A percentile compares a stretch with the other conserved stretches of the same genome.
Evolutionary conservation across 2,113 vertebrate genomes (phyloP).

Genomic region (Tragelaphus scriptus): DNA sequence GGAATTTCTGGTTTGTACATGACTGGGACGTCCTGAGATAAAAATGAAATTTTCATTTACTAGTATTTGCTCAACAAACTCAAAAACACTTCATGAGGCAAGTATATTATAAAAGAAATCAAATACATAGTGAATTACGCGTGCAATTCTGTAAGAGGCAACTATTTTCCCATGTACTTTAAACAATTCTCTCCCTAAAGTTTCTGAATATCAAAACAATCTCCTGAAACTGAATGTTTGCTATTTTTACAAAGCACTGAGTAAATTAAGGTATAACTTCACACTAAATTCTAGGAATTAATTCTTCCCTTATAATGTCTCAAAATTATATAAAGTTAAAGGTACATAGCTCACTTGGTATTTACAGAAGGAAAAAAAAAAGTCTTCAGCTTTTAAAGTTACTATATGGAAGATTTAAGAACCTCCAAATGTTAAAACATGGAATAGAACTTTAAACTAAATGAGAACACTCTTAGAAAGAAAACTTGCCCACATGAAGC

Average conservation of each 20-base stretch:
- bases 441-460: neutral
- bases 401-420: neutral
- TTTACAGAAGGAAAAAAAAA: neutral
- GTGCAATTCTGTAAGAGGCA: slow-evolving; percentile 40
- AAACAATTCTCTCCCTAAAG: neutral
- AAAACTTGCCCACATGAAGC: neutral
- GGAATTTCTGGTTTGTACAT: slow-evolving; percentile 70
- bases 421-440: neutral
- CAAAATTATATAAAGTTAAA: neutral
- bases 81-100: slow-evolving; percentile 65
- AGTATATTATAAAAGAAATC: slow-evolving; percentile 57
- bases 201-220: neutral
- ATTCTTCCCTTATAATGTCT: neutral
- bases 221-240: neutral
- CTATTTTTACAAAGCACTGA: neutral
- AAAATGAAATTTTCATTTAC: slow-evolving; percentile 72
- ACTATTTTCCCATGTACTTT: neutral
- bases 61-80: slow-evolving; percentile 67
- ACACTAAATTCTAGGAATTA: neutral
- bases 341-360: neutral
- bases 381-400: neutral
- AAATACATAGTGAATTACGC: slow-evolving; percentile 7
- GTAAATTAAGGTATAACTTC: slow-evolving; percentile 1
- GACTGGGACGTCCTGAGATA: slow-evolving; percentile 73
- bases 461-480: neutral